Evolutionary conservation across 2,797 vertebrate genomes (phyloP).

Genomic region (Scolopax bukidnonensis): DNA sequence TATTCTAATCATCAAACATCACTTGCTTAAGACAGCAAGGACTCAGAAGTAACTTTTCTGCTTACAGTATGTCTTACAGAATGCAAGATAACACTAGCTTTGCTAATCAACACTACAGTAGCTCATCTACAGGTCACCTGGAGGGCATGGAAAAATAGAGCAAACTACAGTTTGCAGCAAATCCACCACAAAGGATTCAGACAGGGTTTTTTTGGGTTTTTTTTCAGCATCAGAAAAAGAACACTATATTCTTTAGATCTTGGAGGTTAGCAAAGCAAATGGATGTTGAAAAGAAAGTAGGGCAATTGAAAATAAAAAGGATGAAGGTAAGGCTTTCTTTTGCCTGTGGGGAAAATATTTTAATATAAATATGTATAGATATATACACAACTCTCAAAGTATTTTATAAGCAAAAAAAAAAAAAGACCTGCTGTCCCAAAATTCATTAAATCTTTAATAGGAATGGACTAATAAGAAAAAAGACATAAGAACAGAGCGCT

Average conservation of each 20-base stretch:
- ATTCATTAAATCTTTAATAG: not conserved
- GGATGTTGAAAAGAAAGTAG: not conserved
- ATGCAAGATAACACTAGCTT: not conserved
- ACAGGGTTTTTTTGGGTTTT: not conserved
- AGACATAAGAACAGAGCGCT: not conserved
- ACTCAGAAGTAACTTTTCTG: not conserved
- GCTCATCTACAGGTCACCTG: not conserved
- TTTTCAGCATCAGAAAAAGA: not conserved
- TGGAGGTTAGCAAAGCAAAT: not conserved
- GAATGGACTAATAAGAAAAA: not conserved
- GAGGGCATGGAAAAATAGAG: not conserved
- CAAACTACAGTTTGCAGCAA: not conserved
- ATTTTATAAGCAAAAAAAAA: not conserved
- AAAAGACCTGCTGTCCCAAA: not conserved
- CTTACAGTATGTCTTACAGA: not conserved
- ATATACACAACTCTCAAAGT: not conserved
- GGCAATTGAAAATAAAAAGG: constrained; percentile 21
- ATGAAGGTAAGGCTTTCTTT: not conserved
- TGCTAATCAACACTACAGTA: not conserved
- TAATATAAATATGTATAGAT: not conserved
- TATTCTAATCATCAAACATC: not conserved
- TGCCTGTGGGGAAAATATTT: not conserved
- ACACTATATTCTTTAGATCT: not conserved
- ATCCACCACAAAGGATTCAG: not conserved
- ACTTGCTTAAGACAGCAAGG: not conserved